These are phyloP conservation scores for Adineta ricciae DNA, from an alignment of 2,888 invertebrate genomes.

Conservation along the genomic window DNA sequence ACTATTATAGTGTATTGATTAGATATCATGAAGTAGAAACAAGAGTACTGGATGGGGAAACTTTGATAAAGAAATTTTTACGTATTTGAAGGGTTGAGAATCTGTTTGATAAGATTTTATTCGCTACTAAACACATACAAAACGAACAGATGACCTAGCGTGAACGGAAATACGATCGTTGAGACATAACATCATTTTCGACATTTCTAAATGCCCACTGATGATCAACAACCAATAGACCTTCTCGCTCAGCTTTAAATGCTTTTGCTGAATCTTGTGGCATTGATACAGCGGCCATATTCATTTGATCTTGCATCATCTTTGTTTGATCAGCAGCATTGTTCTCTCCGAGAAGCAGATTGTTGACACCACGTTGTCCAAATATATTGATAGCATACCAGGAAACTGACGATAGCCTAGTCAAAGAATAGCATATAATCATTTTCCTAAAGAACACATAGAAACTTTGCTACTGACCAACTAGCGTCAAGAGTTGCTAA, in stretches of 20 bases:
- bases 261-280: slow-evolving; percentile 33
- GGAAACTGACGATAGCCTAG: slow-evolving; percentile 82
- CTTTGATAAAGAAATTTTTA: background rate
- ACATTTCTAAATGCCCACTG: slow-evolving; percentile 27
- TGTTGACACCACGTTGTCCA: slow-evolving; percentile 89
- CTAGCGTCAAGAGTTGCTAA: slow-evolving; percentile 86
- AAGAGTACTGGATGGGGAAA: too few relatives aligned
- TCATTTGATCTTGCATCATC: slow-evolving; percentile 95
- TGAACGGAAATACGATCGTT: background rate
- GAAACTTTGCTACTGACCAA: slow-evolving; percentile 58
- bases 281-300: slow-evolving; percentile 71
- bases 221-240: slow-evolving; percentile 26
- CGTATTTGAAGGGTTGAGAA: background rate
- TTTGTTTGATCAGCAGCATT: slow-evolving; percentile 92
- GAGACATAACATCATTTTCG: slow-evolving; percentile 21
- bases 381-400: slow-evolving; percentile 99
- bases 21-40: too few relatives aligned
- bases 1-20: too few relatives aligned
- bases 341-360: slow-evolving; percentile 89
- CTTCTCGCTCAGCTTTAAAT: slow-evolving; percentile 33
- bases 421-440: slow-evolving; percentile 12
- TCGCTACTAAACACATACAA: background rate
- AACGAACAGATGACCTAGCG: background rate
- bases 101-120: slow-evolving; percentile 4
- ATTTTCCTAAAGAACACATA: background rate